Percentiles rank a stretch among this genome's conserved stretches.
These are phyloP conservation scores for Phrynosoma blainvillii DNA, from an alignment of 2,113 vertebrate genomes.

Conservation along the genomic window DNA sequence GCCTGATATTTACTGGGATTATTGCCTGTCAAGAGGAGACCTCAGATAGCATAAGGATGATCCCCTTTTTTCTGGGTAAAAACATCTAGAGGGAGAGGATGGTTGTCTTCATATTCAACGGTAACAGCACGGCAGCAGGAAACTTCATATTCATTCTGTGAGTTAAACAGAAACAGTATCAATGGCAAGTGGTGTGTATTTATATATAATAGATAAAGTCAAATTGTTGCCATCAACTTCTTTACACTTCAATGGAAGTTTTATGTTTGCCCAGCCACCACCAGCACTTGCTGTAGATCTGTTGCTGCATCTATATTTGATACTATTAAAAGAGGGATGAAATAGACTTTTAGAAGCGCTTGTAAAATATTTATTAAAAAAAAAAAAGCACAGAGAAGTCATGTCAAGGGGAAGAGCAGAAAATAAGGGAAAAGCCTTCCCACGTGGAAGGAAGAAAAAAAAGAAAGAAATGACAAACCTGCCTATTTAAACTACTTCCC, in stretches of 20 bases:
- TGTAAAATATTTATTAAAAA: conserved; percentile 61
- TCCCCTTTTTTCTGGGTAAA: neutral
- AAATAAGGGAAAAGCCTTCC: conserved; percentile 69
- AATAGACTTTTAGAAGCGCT: conserved; percentile 60
- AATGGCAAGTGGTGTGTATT: neutral
- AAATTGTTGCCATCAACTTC: conserved; percentile 55
- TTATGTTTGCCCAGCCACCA: conserved; percentile 57
- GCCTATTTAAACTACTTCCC: conserved; percentile 59
- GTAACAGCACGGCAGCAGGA: neutral
- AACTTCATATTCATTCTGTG: neutral
- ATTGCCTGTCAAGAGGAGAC: no score
- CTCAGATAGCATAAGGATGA: neutral
- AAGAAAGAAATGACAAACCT: conserved; percentile 40
- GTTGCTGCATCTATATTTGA: conserved; percentile 69
- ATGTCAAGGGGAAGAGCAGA: conserved; percentile 47
- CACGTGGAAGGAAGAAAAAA: conserved; percentile 3
- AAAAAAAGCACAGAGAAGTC: conserved; percentile 65
- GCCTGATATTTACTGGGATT: no score
- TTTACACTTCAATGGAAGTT: conserved; percentile 55
- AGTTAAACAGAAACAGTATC: neutral
- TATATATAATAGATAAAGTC: conserved; percentile 28
- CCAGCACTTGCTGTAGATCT: conserved; percentile 47
- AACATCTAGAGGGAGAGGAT: neutral
- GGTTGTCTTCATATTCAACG: neutral
- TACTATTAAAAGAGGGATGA: conserved; percentile 71